These are phyloP conservation scores for Micrastur ruficollis DNA, from an alignment of 2,797 vertebrate genomes.

Conservation along the genomic window DNA sequence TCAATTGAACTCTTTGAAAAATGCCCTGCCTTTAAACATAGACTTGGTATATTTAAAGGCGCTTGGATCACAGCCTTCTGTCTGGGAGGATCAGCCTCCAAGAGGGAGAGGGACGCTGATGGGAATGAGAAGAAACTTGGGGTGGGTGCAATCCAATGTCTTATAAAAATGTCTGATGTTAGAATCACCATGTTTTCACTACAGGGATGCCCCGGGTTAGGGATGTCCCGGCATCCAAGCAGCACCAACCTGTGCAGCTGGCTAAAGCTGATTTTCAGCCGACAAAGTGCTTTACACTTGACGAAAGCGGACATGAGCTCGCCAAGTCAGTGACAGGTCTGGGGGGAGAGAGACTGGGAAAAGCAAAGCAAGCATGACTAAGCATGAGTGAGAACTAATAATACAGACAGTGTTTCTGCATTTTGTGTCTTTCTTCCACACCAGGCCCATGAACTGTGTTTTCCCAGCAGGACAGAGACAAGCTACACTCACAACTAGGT, in stretches of 20 bases:
- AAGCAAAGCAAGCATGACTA: background rate
- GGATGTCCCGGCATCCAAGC: too few species aligned
- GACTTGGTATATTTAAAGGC: rapidly evolving
- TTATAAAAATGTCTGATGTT: rapidly evolving
- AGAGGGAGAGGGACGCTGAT: rapidly evolving
- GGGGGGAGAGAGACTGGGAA: background rate
- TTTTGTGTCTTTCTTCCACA: background rate
- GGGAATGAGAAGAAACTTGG: background rate
- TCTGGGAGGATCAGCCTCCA: background rate
- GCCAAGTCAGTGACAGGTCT: rapidly evolving
- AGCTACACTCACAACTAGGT: background rate
- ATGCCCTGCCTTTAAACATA: background rate
- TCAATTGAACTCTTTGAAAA: background rate
- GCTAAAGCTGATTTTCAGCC: background rate
- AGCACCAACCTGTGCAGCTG: rapidly evolving
- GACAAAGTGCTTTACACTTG: background rate
- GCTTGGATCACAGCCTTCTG: background rate
- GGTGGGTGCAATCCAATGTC: rapidly evolving
- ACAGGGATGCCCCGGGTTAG: background rate
- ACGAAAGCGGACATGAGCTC: rapidly evolving
- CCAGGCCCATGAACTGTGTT: rapidly evolving
- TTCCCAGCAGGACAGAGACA: background rate
- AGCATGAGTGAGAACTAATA: background rate
- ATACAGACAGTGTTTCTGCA: background rate
- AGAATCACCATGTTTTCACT: rapidly evolving